A percentile compares a stretch with the other conserved stretches of the same genome.
phyloP scores from a whole-genome alignment of 2,797 vertebrate species.

The Vipera ursinii region DNA sequence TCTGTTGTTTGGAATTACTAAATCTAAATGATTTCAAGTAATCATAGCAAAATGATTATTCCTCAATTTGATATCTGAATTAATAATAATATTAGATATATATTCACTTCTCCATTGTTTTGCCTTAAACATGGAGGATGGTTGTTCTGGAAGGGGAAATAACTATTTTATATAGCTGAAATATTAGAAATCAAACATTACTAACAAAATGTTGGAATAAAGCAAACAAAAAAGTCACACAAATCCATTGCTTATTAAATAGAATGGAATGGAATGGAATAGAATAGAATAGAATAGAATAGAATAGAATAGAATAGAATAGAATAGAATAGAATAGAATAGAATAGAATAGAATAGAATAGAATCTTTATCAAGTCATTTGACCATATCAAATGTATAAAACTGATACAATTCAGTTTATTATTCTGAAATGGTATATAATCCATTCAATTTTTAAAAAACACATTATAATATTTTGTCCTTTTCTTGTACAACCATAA shows the following conservation, averaged over 20 bases:
- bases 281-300: too few relatives aligned
- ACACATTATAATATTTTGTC: background rate
- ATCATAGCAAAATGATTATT: background rate
- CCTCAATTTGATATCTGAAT: background rate
- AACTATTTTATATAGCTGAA: background rate
- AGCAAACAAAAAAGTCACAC: background rate
- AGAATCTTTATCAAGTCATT: background rate
- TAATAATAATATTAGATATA: background rate
- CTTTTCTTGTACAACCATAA: background rate
- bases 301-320: too few relatives aligned
- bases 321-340: too few relatives aligned
- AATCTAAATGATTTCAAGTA: background rate
- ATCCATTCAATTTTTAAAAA: background rate
- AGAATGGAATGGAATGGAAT: background rate
- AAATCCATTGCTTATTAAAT: background rate
- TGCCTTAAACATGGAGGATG: background rate
- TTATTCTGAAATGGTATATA: background rate
- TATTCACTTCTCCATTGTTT: background rate
- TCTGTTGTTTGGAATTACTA: background rate
- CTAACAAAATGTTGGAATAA: background rate
- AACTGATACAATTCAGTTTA: background rate
- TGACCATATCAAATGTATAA: background rate
- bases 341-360: too few relatives aligned
- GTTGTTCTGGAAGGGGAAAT: background rate
- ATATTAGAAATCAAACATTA: background rate